Evolutionary conservation across 2,888 invertebrate genomes (phyloP).

Genomic region (Thalpophila matura): DNA sequence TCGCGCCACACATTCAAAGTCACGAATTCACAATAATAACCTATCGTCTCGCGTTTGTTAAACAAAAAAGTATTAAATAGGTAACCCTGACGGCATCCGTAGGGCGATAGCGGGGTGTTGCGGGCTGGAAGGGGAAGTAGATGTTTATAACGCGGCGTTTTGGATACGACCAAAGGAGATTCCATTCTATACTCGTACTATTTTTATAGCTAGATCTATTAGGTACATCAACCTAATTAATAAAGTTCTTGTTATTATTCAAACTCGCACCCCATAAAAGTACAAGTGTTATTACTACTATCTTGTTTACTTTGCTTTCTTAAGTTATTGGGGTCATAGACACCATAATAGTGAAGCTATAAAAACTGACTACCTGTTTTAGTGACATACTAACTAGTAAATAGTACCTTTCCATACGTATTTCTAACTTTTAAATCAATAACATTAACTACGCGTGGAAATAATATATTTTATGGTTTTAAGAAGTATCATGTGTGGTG

Average conservation of each 20-base stretch:
- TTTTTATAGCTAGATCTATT: too few relatives aligned
- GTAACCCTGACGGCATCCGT: too few relatives aligned
- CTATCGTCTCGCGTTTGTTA: too few relatives aligned
- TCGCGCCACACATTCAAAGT: too few relatives aligned
- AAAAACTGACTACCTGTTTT: constrained; percentile 6
- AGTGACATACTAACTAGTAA: constrained; percentile 3
- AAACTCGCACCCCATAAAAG: constrained; percentile 4
- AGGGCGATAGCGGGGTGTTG: too few relatives aligned
- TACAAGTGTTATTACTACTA: constrained; percentile 9
- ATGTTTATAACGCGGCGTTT: too few relatives aligned
- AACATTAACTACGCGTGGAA: not conserved
- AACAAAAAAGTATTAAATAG: too few relatives aligned
- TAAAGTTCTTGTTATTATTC: constrained; percentile 8
- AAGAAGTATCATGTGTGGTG: not conserved
- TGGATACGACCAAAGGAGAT: too few relatives aligned
- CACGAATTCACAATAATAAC: too few relatives aligned
- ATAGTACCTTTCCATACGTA: constrained; percentile 5
- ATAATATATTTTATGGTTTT: not conserved
- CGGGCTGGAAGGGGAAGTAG: too few relatives aligned
- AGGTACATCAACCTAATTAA: constrained; percentile 10
- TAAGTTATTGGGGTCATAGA: constrained; percentile 18
- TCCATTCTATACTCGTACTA: too few relatives aligned
- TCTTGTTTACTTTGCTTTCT: constrained; percentile 12
- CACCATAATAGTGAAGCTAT: constrained; percentile 8
- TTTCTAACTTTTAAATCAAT: constrained; percentile 1